Conservation (phyloP, 2,888 invertebrate species). For the Synergus umbraculus region DNA sequence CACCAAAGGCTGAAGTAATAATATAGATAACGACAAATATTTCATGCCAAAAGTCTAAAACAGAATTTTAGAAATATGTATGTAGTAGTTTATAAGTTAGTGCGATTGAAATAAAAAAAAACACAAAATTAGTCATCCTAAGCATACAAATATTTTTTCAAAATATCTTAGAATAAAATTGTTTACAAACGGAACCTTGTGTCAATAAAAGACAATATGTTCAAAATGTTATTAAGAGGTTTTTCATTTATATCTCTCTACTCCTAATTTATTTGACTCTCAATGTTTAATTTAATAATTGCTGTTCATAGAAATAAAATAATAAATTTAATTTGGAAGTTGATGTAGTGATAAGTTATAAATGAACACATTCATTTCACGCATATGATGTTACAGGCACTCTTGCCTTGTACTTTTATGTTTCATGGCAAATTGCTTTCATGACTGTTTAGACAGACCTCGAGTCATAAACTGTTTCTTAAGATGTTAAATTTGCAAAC, state of each 20-base stretch:
- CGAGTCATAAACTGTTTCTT: slow-evolving; percentile 49
- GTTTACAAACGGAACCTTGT: slow-evolving; percentile 26
- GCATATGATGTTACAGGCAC: slow-evolving; percentile 16
- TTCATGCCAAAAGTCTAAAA: neutral
- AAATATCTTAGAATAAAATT: neutral
- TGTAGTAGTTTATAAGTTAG: neutral
- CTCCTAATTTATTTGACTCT: neutral
- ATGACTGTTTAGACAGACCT: slow-evolving; percentile 64
- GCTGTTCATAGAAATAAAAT: neutral
- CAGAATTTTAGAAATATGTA: neutral
- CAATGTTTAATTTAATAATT: neutral
- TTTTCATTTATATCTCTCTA: neutral
- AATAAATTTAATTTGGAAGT: neutral
- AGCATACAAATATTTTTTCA: slow-evolving; percentile 6
- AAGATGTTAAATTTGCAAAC: neutral
- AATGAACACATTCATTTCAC: slow-evolving; percentile 26
- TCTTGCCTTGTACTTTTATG: slow-evolving; percentile 41
- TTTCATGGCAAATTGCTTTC: slow-evolving; percentile 64
- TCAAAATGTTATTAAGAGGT: slow-evolving; percentile 2
- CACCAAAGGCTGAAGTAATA: slow-evolving; percentile 7
- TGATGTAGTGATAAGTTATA: neutral
- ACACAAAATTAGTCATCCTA: neutral
- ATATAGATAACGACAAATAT: slow-evolving; percentile 8
- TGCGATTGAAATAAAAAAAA: neutral
- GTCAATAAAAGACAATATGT: slow-evolving; percentile 28